Evolutionary conservation across 2,797 vertebrate genomes (phyloP).

Genomic region (Phoeniculus purpureus): DNA sequence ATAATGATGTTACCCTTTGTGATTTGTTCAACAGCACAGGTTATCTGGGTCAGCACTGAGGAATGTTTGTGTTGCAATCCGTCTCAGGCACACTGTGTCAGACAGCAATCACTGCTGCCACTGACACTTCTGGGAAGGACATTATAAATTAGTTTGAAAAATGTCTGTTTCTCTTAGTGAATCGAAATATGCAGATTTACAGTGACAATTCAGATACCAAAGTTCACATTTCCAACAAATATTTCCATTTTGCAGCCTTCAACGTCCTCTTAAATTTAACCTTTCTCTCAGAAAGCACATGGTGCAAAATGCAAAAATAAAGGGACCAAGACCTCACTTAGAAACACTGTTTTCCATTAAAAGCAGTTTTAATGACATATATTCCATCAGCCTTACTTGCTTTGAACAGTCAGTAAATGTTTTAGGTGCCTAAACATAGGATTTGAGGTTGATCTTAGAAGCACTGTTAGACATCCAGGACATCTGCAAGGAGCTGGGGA

Average conservation of each 20-base stretch:
- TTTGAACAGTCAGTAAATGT: neutral
- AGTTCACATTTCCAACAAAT: neutral
- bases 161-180: conserved; percentile 31
- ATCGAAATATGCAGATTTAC: neutral
- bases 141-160: conserved; percentile 31
- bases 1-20: conserved; percentile 34
- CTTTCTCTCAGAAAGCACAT: neutral
- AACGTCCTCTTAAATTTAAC: conserved; percentile 28
- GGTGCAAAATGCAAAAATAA: conserved; percentile 7
- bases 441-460: neutral
- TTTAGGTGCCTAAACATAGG: neutral
- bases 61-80: neutral
- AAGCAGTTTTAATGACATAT: conserved; percentile 31
- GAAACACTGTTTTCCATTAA: conserved; percentile 5
- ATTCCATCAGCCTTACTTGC: neutral
- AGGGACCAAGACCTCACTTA: neutral
- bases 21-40: conserved; percentile 20
- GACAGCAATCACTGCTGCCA: conserved; percentile 11
- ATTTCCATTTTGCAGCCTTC: conserved; percentile 35
- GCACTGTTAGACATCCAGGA: neutral
- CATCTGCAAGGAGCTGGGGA: neutral
- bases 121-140: conserved; percentile 33
- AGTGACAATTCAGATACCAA: conserved; percentile 45
- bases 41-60: conserved; percentile 38
- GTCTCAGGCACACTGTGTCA: neutral